Percentiles rank a stretch among this genome's conserved stretches.
Conservation (phyloP, 1,140 invertebrate genomes). For the Hirudo medicinalis region DNA sequence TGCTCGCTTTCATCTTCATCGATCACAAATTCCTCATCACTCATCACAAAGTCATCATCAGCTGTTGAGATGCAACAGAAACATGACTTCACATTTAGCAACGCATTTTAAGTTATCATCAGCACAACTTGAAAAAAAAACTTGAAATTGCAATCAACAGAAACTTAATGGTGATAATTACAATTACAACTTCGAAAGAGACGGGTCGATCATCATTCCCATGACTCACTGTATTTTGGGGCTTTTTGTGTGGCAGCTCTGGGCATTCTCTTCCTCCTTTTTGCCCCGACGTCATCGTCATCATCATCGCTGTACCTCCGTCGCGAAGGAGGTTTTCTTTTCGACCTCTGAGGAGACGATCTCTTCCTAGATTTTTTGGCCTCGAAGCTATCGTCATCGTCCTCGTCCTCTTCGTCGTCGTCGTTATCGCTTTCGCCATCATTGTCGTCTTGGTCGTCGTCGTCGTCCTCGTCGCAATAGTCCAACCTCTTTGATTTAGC, state of each 20-base stretch:
- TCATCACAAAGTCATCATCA: conserved; percentile 19
- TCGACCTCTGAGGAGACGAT: background rate
- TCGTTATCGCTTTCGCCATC: background rate
- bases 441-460: background rate
- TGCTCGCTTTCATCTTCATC: background rate
- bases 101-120: too few relatives aligned
- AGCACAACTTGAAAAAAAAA: too few relatives aligned
- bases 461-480: conserved; percentile 3
- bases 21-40: conserved; percentile 14
- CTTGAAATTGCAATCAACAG: too few relatives aligned
- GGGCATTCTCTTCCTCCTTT: conserved; percentile 9
- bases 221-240: conserved; percentile 3
- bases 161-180: too few relatives aligned
- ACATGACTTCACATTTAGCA: too few relatives aligned
- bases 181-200: too few relatives aligned
- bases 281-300: background rate
- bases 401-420: background rate
- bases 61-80: background rate
- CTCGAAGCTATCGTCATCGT: background rate
- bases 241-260: conserved; percentile 7
- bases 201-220: too few relatives aligned
- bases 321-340: background rate
- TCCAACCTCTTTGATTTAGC: background rate
- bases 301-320: conserved; percentile 1
- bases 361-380: background rate